These are phyloP conservation scores for Tanytarsus gracilentus DNA, from an alignment of 2,888 invertebrate genomes.

Conservation along the genomic window DNA sequence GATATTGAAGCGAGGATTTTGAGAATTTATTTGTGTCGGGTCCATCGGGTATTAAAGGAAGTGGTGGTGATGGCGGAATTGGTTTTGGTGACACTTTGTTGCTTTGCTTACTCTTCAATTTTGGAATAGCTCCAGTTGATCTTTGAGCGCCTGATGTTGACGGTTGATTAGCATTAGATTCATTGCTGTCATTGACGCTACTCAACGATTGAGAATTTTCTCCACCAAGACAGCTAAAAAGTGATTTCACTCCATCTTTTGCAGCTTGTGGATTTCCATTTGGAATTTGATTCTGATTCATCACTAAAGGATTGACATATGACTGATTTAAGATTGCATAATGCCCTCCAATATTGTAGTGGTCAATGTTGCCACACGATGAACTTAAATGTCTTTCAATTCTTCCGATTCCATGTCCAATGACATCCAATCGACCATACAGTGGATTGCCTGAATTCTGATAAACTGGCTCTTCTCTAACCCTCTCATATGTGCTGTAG, in stretches of 20 bases:
- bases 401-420: conserved; percentile 49
- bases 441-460: conserved; percentile 35
- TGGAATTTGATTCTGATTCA: conserved; percentile 36
- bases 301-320: conserved; percentile 42
- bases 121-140: conserved; percentile 30
- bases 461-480: conserved; percentile 36
- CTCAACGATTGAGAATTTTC: conserved; percentile 44
- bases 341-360: conserved; percentile 44
- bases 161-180: background rate
- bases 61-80: background rate
- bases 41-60: conserved; percentile 11
- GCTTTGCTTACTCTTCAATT: conserved; percentile 23
- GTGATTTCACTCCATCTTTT: conserved; percentile 41
- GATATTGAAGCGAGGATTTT: conserved; percentile 55
- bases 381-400: conserved; percentile 55
- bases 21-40: conserved; percentile 43
- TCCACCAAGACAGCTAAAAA: conserved; percentile 43
- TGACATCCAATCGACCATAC: conserved; percentile 48
- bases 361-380: conserved; percentile 54
- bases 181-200: conserved; percentile 37
- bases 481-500: conserved; percentile 44
- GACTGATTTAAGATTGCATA: conserved; percentile 44
- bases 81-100: conserved; percentile 25
- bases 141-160: background rate
- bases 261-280: conserved; percentile 32